Conservation (phyloP, 2,888 invertebrate species). For the Gymnosoma rotundatum region DNA sequence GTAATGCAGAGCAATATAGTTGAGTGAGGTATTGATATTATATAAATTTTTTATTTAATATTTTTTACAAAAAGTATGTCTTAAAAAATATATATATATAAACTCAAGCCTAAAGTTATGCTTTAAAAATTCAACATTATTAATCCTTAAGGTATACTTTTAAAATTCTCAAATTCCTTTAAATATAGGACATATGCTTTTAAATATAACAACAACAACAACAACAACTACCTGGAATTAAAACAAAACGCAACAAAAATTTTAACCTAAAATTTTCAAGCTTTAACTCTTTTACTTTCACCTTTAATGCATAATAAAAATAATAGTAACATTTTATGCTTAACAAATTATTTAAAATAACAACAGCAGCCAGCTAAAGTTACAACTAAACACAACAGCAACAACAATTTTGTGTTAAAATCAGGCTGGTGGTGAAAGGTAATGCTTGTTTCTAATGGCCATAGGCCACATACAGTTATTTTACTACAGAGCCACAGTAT, state of each 20-base stretch:
- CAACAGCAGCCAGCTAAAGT: conserved; percentile 4
- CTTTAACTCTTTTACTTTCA: conserved; percentile 27
- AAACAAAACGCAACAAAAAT: not conserved
- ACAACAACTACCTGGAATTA: conserved; percentile 19
- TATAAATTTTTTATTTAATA: not conserved
- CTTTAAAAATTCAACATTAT: conserved; percentile 38
- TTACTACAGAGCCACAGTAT: not conserved
- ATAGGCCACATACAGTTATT: conserved; percentile 35
- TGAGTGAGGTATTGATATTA: no score
- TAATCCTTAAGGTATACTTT: conserved; percentile 29
- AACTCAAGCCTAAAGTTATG: conserved; percentile 39
- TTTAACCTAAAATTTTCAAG: conserved; percentile 2
- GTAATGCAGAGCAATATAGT: no score
- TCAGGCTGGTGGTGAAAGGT: conserved; percentile 55
- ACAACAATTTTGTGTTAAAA: conserved; percentile 30
- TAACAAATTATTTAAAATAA: conserved; percentile 53
- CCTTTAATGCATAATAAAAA: conserved; percentile 6
- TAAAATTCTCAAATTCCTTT: not conserved
- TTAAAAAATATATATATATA: not conserved
- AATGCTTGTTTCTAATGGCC: conserved; percentile 28
- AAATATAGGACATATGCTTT: conserved; percentile 41
- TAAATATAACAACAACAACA: not conserved
- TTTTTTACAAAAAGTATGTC: conserved; percentile 10
- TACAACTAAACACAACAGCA: conserved; percentile 11
- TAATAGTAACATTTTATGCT: conserved; percentile 45